Evolutionary conservation across 2,888 invertebrate genomes (phyloP), one percentile per base, ranked within the genome.

Genomic region (Ametastegia equiseti): DNA sequence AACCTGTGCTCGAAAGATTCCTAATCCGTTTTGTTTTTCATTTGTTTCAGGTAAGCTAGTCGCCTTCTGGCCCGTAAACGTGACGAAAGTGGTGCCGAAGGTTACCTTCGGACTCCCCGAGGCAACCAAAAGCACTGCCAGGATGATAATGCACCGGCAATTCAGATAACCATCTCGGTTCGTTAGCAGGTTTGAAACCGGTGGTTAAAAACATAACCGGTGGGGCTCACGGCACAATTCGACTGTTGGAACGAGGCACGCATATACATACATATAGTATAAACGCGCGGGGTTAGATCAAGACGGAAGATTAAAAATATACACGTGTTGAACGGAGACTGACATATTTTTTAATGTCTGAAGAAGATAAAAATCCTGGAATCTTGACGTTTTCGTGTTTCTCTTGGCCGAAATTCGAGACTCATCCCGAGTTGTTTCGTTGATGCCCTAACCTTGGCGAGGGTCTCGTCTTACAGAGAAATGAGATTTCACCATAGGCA

Each of bases 31-130:
- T 83, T 81, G 83, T 73, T 82, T 75, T 75, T 84, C 83, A 84
- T 88, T 86, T 88, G 87, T 90, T 91, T 82, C 90, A 91, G 91
- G 91, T 91, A 86, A 90, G 90, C 88, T 42, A 39, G 15, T 75
- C 75, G 45, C 71, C 84, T 83, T 81, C 75, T 83, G 78, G 75
- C 79, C 47, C 73, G 69, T n/a, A 23, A 39, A 39, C 45, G 27
- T 75, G 45, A 36, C 57, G 36, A 9, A 47, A 71, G 42, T 15
- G 30, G 69, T 83, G 82, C 82, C 84, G 82, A 69, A 67, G 80
- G 80, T 60, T 27, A 23, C 36, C 60, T 6, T 2, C 5, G 42
- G 63, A 7, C 27, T 42, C 67, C 65, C 23, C 19, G 47, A 33
- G 80, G 80, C 15, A 39, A 9, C 67, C 45, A 27, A 67, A 9